These are phyloP conservation scores for human DNA, from an alignment of 2,113 vertebrate species.

Conservation along the genomic window GRCh38 chr7:129442501-129443000, in stretches of 20 bases:
- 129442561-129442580: conserved; percentile 33
- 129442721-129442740: not conserved
- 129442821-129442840: conserved; percentile 33
- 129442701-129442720: conserved; percentile 36
- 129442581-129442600: conserved; percentile 3
- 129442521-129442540: not conserved
- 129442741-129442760: not conserved
- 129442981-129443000: not conserved
- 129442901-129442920: conserved; percentile 4
- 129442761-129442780: conserved; percentile 12
- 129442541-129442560: not conserved
- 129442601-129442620: conserved; percentile 3
- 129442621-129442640: not conserved
- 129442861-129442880: conserved; percentile 18
- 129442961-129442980: not conserved
- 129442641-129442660: not conserved
- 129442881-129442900: not conserved
- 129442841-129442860: conserved; percentile 19
- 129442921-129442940: not conserved
- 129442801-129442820: not conserved
- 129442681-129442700: not conserved
- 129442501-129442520: not conserved
- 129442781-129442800: not conserved
- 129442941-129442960: conserved; percentile 8
- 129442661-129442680: not conserved